A percentile compares a stretch with the other conserved stretches of the same genome.
These are phyloP conservation scores for Parauchenoglanis ngamensis DNA, from an alignment of 2,797 vertebrate genomes.

Conservation along the genomic window DNA sequence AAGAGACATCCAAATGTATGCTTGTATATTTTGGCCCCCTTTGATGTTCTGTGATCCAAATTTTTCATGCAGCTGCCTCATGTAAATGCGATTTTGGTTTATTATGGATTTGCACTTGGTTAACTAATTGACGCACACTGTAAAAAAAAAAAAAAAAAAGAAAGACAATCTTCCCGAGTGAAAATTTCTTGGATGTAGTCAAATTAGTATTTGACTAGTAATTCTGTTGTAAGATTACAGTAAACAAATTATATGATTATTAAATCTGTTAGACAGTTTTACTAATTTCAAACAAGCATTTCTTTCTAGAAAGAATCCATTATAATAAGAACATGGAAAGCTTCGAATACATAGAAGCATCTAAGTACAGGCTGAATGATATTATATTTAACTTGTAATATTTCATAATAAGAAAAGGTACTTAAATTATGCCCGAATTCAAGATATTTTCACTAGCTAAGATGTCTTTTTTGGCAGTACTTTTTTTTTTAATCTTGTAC, in stretches of 20 bases:
- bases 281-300: neutral
- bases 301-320: neutral
- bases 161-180: neutral
- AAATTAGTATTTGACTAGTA: neutral
- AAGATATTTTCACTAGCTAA: neutral
- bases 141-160: neutral
- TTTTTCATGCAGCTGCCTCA: constrained; percentile 15
- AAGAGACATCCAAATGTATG: constrained; percentile 23
- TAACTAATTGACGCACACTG: neutral
- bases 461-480: neutral
- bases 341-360: neutral
- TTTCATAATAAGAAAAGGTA: neutral
- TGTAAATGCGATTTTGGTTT: constrained; percentile 17
- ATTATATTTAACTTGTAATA: neutral
- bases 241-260: neutral
- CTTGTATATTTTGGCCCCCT: constrained; percentile 32
- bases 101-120: neutral
- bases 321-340: neutral
- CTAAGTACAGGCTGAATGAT: neutral
- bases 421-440: neutral
- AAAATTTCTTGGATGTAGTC: neutral
- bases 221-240: neutral
- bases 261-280: neutral
- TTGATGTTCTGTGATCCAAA: neutral
- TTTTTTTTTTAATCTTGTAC: constrained; percentile 7